Evolutionary conservation across 2,113 vertebrate species (phyloP), one percentile per base, ranked within the genome.

Genomic region (Microcebus jonahi): DNA sequence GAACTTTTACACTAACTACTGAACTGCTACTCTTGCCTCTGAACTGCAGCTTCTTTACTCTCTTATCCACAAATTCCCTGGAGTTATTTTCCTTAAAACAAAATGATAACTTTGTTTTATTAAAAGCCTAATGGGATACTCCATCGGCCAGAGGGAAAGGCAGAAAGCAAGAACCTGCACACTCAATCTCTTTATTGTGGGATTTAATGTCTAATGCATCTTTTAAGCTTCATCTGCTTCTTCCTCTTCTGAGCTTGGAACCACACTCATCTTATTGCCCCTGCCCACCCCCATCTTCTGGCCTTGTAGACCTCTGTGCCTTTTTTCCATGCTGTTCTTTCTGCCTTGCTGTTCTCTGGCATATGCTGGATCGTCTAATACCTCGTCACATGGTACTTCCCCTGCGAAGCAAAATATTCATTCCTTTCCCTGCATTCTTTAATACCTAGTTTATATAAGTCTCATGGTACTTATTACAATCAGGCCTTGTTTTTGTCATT

Each of bases 11-110:
- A 39, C 5, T 39, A 53, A 39, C 39, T 81, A 91, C 71, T 27
- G 59, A 77, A 34, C 27, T 61, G 42, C 31, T 79, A 39, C n/a
- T 59, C 53, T 87, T 90, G 17, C 45, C 17, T 80, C 20, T 36
- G 29, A 68, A 42, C 27, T 53, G 90, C 39, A 14, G 90, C 39
- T 18, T 70, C 2, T 87, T 20, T 23, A 36, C 61, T 67, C 0
- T 39, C 3, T 75, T 90, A 81, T 53, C 84, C 75, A 92, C 55
- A 61, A 68, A 4, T 63, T 77, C 14, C 42, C 67, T 61, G 27
- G 36, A 77, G 27, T 76, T 90, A 34, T 59, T 89, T 93, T 71
- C 36, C 81, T 97, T 34, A 53, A 90, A 88, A 63, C 6, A 57
- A 27, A 83, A 50, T 45, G 36, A 83, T 75, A 73, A 77, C 15